These are phyloP conservation scores for Myotis pilosus DNA, from an alignment of 2,797 vertebrate genomes.

Conservation along the genomic window DNA sequence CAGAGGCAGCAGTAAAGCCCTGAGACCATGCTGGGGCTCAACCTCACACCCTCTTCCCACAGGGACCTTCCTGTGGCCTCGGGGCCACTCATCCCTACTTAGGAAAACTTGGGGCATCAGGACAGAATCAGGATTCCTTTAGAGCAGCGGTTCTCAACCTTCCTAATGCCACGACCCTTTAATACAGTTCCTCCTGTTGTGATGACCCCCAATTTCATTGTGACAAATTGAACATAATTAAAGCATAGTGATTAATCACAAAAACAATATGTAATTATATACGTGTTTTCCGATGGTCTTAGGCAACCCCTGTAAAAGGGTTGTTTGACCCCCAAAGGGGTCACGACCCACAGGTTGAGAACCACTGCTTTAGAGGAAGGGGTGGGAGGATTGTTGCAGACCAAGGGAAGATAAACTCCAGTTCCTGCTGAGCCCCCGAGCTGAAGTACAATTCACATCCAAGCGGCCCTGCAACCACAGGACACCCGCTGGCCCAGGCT, in stretches of 20 bases:
- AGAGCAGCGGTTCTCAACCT: not conserved
- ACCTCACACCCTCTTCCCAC: not conserved
- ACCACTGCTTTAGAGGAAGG: not conserved
- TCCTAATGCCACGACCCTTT: no score
- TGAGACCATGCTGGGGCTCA: not conserved
- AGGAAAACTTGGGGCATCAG: not conserved
- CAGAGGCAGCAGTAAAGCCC: not conserved
- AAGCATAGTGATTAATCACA: no score
- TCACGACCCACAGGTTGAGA: no score
- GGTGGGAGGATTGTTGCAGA: not conserved
- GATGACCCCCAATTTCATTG: no score
- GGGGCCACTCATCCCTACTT: not conserved
- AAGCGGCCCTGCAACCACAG: not conserved
- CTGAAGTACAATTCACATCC: not conserved
- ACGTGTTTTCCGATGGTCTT: no score
- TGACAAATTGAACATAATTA: no score
- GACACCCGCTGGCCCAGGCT: not conserved
- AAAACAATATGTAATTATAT: no score
- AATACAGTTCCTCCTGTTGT: no score
- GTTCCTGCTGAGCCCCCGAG: not conserved
- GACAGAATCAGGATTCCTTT: not conserved
- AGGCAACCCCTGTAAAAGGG: no score
- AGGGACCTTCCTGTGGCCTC: not conserved
- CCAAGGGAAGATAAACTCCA: not conserved
- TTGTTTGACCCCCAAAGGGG: no score